phyloP scores from a whole-genome alignment of 2,113 vertebrate species.

The Phrynosoma platyrhinos region DNA sequence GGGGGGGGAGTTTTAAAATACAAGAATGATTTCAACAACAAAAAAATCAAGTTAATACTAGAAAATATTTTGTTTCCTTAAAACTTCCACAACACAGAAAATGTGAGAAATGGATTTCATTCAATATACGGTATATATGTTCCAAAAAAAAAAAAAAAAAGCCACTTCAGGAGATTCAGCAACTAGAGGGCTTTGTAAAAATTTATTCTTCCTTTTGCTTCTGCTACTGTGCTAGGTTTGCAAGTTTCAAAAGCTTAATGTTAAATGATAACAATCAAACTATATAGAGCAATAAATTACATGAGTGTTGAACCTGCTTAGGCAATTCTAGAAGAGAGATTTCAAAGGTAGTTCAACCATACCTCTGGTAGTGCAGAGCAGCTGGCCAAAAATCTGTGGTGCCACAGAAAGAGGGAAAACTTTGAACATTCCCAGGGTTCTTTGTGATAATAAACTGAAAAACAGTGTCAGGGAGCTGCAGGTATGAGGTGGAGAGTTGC shows the following conservation, averaged over 20 bases:
- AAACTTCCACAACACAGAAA: slow-evolving; percentile 26
- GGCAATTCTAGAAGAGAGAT: neutral
- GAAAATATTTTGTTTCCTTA: neutral
- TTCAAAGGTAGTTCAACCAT: neutral
- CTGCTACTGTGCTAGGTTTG: neutral
- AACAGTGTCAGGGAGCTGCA: neutral
- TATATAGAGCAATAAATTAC: neutral
- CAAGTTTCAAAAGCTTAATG: neutral
- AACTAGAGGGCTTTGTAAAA: neutral
- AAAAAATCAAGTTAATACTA: slow-evolving; percentile 22
- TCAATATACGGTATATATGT: neutral
- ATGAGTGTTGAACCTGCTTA: neutral
- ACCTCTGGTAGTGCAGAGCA: neutral
- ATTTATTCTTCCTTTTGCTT: neutral
- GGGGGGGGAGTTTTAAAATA: neutral
- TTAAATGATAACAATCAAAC: neutral
- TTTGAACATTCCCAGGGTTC: neutral
- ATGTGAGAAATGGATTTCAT: neutral
- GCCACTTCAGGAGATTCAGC: neutral
- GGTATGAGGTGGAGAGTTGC: neutral
- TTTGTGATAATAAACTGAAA: neutral
- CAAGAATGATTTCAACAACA: slow-evolving; percentile 23
- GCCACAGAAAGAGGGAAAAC: neutral
- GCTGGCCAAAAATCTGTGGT: neutral
- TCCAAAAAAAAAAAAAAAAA: neutral